These are phyloP conservation scores for Lingula anatina DNA, from an alignment of 2,888 invertebrate species.

Conservation along the genomic window DNA sequence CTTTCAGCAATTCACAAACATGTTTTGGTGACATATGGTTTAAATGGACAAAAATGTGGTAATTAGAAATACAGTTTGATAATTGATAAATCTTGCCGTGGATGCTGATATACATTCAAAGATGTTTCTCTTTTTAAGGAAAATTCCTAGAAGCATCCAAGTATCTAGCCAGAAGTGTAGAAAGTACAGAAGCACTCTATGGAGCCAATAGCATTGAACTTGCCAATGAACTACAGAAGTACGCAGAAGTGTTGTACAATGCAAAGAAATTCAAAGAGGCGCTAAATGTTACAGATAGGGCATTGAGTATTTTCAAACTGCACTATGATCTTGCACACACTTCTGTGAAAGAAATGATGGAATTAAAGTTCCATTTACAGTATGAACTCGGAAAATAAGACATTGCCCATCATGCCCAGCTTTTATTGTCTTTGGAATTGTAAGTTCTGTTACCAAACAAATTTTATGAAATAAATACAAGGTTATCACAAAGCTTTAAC, in stretches of 20 bases:
- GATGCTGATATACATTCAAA: too few relatives aligned
- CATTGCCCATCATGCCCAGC: too few relatives aligned
- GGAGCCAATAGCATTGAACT: constrained; percentile 65
- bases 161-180: constrained; percentile 59
- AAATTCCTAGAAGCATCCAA: constrained; percentile 49
- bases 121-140: constrained; percentile 42
- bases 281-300: constrained; percentile 15
- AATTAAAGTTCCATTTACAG: constrained; percentile 8
- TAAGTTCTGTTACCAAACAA: too few relatives aligned
- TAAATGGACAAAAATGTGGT: too few relatives aligned
- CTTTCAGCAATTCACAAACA: too few relatives aligned
- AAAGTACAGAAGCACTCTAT: constrained; percentile 60
- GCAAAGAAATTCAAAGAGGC: constrained; percentile 44
- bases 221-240: constrained; percentile 63
- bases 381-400: too few relatives aligned
- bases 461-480: too few relatives aligned
- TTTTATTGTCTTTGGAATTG: too few relatives aligned
- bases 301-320: constrained; percentile 18
- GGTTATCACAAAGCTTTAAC: too few relatives aligned
- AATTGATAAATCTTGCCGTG: constrained; percentile 2
- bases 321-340: constrained; percentile 21
- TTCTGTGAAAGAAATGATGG: constrained; percentile 15
- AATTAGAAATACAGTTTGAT: too few relatives aligned
- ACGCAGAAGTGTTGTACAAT: constrained; percentile 60
- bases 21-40: too few relatives aligned